Evolutionary conservation across 2,113 vertebrate genomes (phyloP).

Genomic region (Corythornis cristatus): DNA sequence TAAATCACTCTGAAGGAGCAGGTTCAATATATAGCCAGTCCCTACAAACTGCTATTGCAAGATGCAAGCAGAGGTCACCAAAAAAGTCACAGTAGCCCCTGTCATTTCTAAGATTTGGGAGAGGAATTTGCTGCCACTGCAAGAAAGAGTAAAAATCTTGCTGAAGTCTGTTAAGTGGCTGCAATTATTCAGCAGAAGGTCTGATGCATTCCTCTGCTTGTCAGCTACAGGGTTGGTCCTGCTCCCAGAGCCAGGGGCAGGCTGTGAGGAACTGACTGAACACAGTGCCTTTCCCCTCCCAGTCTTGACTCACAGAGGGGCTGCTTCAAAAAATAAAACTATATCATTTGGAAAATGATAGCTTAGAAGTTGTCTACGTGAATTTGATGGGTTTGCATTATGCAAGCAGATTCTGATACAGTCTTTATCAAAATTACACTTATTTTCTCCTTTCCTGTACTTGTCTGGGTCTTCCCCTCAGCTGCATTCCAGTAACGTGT

Average conservation of each 20-base stretch:
- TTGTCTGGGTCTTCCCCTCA: background rate
- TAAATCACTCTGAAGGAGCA: background rate
- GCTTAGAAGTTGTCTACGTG: background rate
- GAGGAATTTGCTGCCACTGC: background rate
- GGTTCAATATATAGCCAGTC: background rate
- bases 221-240: background rate
- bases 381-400: background rate
- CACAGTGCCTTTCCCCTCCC: background rate
- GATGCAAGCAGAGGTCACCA: background rate
- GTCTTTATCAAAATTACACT: background rate
- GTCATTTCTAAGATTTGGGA: background rate
- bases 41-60: background rate
- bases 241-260: background rate
- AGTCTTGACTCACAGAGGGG: background rate
- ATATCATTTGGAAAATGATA: background rate
- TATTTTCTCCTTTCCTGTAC: background rate
- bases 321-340: background rate
- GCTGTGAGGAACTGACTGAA: background rate
- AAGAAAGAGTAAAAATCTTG: background rate
- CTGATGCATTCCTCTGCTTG: background rate
- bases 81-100: background rate
- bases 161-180: background rate
- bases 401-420: background rate
- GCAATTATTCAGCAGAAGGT: background rate
- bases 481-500: background rate